Conservation (phyloP, 2,888 invertebrate genomes). For the Dasysyrphus albostriatus region DNA sequence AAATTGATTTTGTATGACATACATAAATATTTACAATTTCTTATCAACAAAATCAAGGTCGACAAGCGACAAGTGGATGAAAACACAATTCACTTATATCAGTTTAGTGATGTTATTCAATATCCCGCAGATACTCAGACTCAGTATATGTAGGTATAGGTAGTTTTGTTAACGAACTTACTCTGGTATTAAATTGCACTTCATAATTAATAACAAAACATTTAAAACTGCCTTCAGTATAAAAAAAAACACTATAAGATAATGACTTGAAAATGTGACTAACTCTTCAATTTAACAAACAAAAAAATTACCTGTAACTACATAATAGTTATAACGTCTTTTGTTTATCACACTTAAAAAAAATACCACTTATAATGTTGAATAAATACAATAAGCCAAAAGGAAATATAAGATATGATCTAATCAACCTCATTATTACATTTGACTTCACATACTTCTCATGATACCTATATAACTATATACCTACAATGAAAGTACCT, state of each 20-base stretch:
- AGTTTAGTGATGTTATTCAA: too few relatives aligned
- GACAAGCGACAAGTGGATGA: too few relatives aligned
- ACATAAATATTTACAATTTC: too few relatives aligned
- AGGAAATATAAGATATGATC: neutral
- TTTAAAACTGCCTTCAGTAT: neutral
- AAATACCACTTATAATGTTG: constrained; percentile 10
- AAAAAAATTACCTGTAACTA: neutral
- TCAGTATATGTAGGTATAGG: too few relatives aligned
- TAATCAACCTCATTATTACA: neutral
- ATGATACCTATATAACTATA: neutral
- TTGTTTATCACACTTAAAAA: constrained; percentile 12
- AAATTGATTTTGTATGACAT: too few relatives aligned
- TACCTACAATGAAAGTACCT: neutral
- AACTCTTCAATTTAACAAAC: neutral
- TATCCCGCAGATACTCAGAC: too few relatives aligned
- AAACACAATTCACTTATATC: too few relatives aligned
- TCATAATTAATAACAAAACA: neutral
- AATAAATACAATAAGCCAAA: constrained; percentile 10
- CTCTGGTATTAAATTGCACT: neutral
- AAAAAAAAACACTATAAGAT: neutral
- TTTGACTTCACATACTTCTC: neutral
- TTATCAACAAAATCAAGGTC: too few relatives aligned
- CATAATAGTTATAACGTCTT: neutral
- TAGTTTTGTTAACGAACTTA: neutral
- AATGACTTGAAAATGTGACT: neutral